Base-by-base conservation (phyloP, 1,140 invertebrate species). In the Proales similis region DNA sequence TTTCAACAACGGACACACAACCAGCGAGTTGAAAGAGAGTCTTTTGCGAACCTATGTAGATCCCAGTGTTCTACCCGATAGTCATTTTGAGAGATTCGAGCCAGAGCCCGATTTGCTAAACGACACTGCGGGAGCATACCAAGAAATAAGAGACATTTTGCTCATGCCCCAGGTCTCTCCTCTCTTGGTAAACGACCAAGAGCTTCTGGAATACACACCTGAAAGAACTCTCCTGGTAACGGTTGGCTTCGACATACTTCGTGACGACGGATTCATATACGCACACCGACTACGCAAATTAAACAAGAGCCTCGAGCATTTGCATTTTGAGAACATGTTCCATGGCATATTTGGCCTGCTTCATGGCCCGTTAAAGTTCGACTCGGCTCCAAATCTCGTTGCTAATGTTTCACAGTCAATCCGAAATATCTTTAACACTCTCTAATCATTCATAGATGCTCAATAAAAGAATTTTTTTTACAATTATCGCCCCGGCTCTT, bases 191-290 rank as follows among this genome's bases (percentile, higher is more conserved):
- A 30, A 45, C 14, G 57, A 61, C 38, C n/a, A 12, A 2, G 36
- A 46, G 33, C 38, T 61, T 20, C 6, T 6, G 5, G 11, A 30
- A 46, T 38, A 45, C 26, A 45, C 57, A 17, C 57, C 57, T 32
- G 38, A 42, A n/a, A 17, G 22, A 24, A 61, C 39, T 11, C 14
- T 61, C n/a, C 39, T 61, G 6, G 22, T 61, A 6, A 61, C 57
- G 12, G 27, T 45, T 24, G 57, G 29, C 29, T 38, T 61, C 4
- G 57, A 61, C 12, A 61, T 61, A 14, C 3, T 61, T 3, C 45
- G 57, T 46, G 57, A 61, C 38, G 57, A 61, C 17, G 57, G 57
- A 3, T 46, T 61, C 38, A 61, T 61, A 14, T 61, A 61, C 38
- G 57, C 39, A n/a, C 30, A n/a, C n/a, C 38, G 57, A 5, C 9